These are phyloP conservation scores for Brachyistius frenatus DNA, from an alignment of 2,113 vertebrate genomes.

Conservation along the genomic window DNA sequence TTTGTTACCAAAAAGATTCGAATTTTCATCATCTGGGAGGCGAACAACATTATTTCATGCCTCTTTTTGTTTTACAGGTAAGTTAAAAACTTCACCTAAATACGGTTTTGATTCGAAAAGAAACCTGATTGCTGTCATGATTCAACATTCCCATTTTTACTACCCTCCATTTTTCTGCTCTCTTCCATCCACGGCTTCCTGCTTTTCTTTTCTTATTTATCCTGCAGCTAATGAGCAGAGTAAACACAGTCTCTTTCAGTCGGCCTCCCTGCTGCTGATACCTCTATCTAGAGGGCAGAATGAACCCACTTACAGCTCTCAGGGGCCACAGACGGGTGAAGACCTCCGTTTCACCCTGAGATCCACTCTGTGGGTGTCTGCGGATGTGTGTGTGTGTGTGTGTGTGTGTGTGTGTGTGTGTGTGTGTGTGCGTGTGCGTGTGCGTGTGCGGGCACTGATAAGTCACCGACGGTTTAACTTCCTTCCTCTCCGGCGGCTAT, in stretches of 20 bases:
- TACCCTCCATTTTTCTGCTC: neutral
- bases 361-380: constrained; percentile 32
- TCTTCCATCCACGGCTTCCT: neutral
- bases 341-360: constrained; percentile 64
- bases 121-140: constrained; percentile 4
- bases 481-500: constrained; percentile 41
- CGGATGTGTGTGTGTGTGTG: constrained; percentile 13
- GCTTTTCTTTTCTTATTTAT: constrained; percentile 6
- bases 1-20: too few species aligned
- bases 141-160: constrained; percentile 7
- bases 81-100: neutral
- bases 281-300: constrained; percentile 22
- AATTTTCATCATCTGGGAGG: too few species aligned
- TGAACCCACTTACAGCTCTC: constrained; percentile 30
- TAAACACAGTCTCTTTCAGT: constrained; percentile 12
- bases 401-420: too few species aligned
- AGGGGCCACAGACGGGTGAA: constrained; percentile 64
- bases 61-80: neutral
- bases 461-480: constrained; percentile 52
- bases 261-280: constrained; percentile 18
- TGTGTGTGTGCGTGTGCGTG: too few species aligned
- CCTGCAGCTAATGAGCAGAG: constrained; percentile 9
- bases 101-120: neutral
- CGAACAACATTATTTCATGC: neutral
- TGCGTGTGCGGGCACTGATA: constrained; percentile 46